These are phyloP conservation scores for Phrynosoma platyrhinos DNA, from an alignment of 2,113 vertebrate species.

Conservation along the genomic window DNA sequence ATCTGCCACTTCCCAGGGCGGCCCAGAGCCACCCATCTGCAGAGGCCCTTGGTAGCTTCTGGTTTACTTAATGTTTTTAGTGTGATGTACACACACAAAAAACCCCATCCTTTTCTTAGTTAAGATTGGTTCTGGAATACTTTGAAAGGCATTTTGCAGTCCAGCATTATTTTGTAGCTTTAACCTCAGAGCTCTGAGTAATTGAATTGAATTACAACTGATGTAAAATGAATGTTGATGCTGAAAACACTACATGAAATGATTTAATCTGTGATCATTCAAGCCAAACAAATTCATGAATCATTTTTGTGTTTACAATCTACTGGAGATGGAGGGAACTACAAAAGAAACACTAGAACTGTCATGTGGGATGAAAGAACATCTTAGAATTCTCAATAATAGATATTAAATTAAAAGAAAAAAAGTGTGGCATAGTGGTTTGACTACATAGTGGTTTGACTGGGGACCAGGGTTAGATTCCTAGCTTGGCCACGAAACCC, in stretches of 20 bases:
- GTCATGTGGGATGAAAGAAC: not conserved
- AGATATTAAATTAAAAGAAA: constrained; percentile 20
- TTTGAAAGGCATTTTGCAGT: not conserved
- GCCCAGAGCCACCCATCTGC: no score
- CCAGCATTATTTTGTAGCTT: not conserved
- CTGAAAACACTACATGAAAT: constrained; percentile 39
- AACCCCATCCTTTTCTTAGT: not conserved
- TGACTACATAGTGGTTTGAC: no score
- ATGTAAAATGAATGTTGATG: constrained; percentile 34
- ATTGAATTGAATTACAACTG: constrained; percentile 48
- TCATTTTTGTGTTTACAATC: constrained; percentile 22
- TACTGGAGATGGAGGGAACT: constrained; percentile 33
- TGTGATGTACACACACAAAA: not conserved
- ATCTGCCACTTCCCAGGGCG: no score
- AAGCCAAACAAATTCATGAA: constrained; percentile 48
- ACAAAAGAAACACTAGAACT: constrained; percentile 23
- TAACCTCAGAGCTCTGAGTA: constrained; percentile 17
- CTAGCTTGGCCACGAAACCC: no score
- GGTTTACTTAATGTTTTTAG: constrained; percentile 8
- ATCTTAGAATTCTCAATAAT: constrained; percentile 13
- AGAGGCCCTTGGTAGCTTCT: not conserved
- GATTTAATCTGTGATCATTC: constrained; percentile 54
- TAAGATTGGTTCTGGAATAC: rapidly evolving
- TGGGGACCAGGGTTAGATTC: no score
- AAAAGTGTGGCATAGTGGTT: not conserved